A percentile compares a stretch with the other conserved stretches of the same genome.
Conservation (phyloP, 2,113 vertebrate genomes). For the Manacus vitellinus region DNA sequence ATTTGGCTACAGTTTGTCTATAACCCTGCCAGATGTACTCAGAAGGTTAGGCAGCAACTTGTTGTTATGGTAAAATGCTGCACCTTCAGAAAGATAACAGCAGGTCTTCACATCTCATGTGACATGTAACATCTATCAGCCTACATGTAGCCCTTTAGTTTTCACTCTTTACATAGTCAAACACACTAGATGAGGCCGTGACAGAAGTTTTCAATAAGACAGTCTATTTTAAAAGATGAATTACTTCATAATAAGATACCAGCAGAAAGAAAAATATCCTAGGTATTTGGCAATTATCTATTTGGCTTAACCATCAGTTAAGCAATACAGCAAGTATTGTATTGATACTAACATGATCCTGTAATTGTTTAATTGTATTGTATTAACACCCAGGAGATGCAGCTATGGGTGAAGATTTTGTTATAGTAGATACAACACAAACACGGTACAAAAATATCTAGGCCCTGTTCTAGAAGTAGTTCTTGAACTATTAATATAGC, state of each 20-base stretch:
- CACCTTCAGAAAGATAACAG: not conserved
- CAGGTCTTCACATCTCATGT: not conserved
- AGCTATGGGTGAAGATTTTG: not conserved
- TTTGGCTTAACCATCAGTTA: not conserved
- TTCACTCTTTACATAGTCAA: not conserved
- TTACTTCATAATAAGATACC: not conserved
- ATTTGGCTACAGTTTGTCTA: not conserved
- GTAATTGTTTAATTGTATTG: not conserved
- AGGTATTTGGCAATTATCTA: not conserved
- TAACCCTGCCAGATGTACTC: not conserved
- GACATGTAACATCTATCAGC: not conserved
- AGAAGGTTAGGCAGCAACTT: not conserved
- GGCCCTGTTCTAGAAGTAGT: not conserved
- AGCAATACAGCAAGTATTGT: not conserved
- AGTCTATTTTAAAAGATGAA: not conserved
- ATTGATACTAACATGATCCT: not conserved
- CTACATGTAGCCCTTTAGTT: not conserved
- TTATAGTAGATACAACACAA: not conserved
- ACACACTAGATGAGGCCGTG: not conserved
- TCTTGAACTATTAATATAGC: not conserved
- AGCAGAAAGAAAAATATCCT: not conserved
- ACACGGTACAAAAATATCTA: not conserved
- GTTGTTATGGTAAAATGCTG: not conserved
- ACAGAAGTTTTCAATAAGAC: not conserved
- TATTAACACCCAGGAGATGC: not conserved